These are phyloP conservation scores for Panagrolaimus sp. DNA, from an alignment of 1,140 invertebrate genomes.

Conservation along the genomic window DNA sequence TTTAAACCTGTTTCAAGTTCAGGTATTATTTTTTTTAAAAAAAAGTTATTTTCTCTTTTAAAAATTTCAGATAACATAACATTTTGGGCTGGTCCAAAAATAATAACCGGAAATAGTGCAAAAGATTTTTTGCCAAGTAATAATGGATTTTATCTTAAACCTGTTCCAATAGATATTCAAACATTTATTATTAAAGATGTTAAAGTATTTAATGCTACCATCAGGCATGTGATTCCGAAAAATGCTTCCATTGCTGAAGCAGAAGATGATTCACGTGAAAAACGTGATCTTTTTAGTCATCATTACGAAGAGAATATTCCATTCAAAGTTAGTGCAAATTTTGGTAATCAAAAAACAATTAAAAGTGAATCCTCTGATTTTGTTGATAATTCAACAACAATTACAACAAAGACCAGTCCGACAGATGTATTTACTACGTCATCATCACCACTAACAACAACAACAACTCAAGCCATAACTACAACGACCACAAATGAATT, in stretches of 20 bases:
- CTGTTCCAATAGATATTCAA: constrained; percentile 41
- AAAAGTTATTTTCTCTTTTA: neutral
- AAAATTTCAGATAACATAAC: constrained; percentile 51
- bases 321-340: constrained; percentile 12
- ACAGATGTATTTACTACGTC: neutral
- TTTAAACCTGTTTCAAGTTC: constrained; percentile 44
- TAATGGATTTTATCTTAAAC: constrained; percentile 52
- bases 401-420: neutral
- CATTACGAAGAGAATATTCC: neutral
- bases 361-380: constrained; percentile 14
- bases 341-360: constrained; percentile 7
- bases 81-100: constrained; percentile 52
- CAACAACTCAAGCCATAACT: neutral
- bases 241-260: neutral
- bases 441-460: neutral
- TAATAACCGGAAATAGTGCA: constrained; percentile 29
- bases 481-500: neutral
- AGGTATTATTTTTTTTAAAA: constrained; percentile 3
- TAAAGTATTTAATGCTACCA: constrained; percentile 14
- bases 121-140: constrained; percentile 44
- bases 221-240: neutral
- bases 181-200: constrained; percentile 29
- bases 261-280: neutral
- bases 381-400: neutral
- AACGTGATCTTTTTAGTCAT: neutral